Evolutionary conservation across 2,888 invertebrate genomes (phyloP).

Genomic region (Cerastis leucographa): DNA sequence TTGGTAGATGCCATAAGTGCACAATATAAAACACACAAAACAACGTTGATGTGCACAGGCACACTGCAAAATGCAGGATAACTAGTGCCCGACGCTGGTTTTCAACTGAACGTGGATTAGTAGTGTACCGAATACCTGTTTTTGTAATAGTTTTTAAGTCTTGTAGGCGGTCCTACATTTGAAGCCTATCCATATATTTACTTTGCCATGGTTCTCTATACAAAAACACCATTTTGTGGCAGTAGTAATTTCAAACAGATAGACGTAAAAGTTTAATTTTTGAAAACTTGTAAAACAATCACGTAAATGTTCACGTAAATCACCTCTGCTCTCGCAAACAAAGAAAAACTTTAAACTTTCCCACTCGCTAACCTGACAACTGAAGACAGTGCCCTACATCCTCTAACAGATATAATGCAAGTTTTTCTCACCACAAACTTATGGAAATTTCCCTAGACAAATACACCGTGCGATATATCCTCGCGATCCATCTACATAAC

Average conservation of each 20-base stretch:
- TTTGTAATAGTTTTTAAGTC: not conserved
- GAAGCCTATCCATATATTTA: not conserved
- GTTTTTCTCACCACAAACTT: conserved; percentile 38
- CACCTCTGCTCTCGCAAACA: conserved; percentile 18
- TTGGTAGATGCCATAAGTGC: no score
- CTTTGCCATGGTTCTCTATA: not conserved
- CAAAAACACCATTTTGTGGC: not conserved
- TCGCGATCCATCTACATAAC: conserved; percentile 58
- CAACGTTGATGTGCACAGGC: no score
- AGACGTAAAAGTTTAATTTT: not conserved
- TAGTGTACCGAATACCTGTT: not conserved
- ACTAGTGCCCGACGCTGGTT: no score
- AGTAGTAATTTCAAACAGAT: not conserved
- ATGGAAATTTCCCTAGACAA: conserved; percentile 58
- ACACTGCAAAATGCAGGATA: no score
- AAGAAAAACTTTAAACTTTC: conserved; percentile 34
- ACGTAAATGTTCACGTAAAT: conserved; percentile 1
- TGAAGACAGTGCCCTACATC: conserved; percentile 29
- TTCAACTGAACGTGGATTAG: no score
- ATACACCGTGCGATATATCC: conserved; percentile 37
- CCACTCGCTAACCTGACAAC: conserved; percentile 41
- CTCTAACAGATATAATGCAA: conserved; percentile 17
- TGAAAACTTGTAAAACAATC: conserved; percentile 16
- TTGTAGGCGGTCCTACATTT: not conserved
- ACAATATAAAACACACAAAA: no score